Evolutionary conservation across 2,797 vertebrate species (phyloP), one percentile per base, ranked within the genome.

Genomic region (Hemibagrus guttatus): DNA sequence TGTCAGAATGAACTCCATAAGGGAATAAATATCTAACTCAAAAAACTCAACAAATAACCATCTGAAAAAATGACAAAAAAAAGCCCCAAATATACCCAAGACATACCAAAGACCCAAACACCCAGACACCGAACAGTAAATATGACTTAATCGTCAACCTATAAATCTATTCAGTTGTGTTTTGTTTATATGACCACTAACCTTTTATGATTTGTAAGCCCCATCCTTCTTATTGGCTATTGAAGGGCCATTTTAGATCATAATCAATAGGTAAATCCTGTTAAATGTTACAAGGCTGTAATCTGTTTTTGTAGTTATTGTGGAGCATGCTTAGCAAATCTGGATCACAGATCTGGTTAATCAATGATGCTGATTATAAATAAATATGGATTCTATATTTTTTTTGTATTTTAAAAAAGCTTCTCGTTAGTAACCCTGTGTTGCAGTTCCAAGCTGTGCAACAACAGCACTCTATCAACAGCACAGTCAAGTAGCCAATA

Each of bases 391-490:
- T 2, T 0, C 17, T 39, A 78, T 59, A 59, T 35, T 4, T 21
- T 35, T 58, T 79, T 14, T 59, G 5, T 26, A 42, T 80, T 9
- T 16, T 13, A 12, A 58, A 35, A n/a, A 61, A 3, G 3, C 9
- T 13, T 66, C 16, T 89, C 91, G 90, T 92, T 91, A 87, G 84
- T 91, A 90, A 92, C 90, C 72, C 87, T 71, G 46, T 88, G 84
- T 84, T 90, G 90, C 90, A 92, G 97, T 98, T 96, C 94, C 96
- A 59, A 95, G 94, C 94, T 93, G 94, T 95, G 94, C 93, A 94
- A 88, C 93, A 89, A 93, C 31, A 88, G 94, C 95, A 96, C 95
- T 97, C 96, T 95, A 95, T 96, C 96, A 96, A 96, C 96, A 93
- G 91, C 91, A 86, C 91, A 93, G 93, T 96, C 95, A 95, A 94